These are phyloP conservation scores for Tetheella fluctuosa DNA, from an alignment of 2,888 invertebrate species.

Conservation along the genomic window DNA sequence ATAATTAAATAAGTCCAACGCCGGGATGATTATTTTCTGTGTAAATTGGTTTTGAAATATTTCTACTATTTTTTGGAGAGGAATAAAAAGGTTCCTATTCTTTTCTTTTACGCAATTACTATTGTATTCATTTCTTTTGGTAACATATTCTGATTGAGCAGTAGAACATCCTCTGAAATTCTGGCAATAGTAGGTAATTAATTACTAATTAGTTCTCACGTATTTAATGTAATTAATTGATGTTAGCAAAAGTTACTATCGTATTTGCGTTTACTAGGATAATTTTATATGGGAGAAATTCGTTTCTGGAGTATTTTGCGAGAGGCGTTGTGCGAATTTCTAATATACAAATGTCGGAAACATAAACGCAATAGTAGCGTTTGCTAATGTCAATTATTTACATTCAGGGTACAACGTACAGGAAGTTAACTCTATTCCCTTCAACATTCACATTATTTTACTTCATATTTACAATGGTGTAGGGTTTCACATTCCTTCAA, in stretches of 20 bases:
- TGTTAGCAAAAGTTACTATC: too few relatives aligned
- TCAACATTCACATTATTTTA: conserved; percentile 25
- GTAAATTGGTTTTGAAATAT: conserved; percentile 10
- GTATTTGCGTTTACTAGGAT: too few relatives aligned
- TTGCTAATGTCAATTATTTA: too few relatives aligned
- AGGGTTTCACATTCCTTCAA: conserved; percentile 39
- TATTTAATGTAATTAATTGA: neutral
- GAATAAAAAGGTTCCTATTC: neutral
- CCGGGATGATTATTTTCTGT: conserved; percentile 1
- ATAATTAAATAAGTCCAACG: conserved; percentile 12
- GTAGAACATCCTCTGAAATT: neutral
- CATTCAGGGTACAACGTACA: neutral
- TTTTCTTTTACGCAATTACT: neutral
- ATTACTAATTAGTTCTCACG: neutral
- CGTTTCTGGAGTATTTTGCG: too few relatives aligned
- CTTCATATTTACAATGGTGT: conserved; percentile 30
- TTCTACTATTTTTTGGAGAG: neutral
- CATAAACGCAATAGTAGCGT: too few relatives aligned
- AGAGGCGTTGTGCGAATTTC: too few relatives aligned
- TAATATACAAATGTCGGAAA: too few relatives aligned
- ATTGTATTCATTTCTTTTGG: neutral
- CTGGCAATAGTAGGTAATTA: neutral
- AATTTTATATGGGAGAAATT: too few relatives aligned
- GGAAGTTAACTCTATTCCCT: conserved; percentile 24
- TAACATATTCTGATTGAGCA: neutral